Base-by-base conservation (phyloP, 2,797 vertebrate genomes). In the Sebastes minor region DNA sequence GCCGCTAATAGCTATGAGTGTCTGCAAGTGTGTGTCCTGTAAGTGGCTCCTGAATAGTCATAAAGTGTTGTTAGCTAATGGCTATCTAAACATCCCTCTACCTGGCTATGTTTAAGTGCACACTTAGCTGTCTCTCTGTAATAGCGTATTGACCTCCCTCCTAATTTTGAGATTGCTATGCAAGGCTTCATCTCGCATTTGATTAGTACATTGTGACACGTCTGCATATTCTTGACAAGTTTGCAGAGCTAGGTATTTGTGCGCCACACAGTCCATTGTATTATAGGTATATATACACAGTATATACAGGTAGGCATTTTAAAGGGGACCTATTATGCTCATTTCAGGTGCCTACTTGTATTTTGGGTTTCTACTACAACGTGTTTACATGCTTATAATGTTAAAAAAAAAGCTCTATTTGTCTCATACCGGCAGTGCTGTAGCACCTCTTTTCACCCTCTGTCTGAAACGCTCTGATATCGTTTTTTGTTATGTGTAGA, bases 21-120 rank as follows among this genome's bases (percentile, higher is more conserved):
- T 88, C 76, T 91, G 49, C 16, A 84, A 89, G 82, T 84, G 88
- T 79, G 80, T 81, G 74, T 85, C 72, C 74, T 85, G 62, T 76
- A 81, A 90, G 86, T 83, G 88, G 79, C 78, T 89, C 59, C 77
- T 89, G 84, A 91, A 91, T 87, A 89, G 91, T 88, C 88, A 84
- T 89, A 82, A 92, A 89, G 74, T 84, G 88, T 82, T 80, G 81
- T 82, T 85, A 71, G 82, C 84, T 90, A 89, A 92, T 92, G 76
- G 87, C 84, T 82, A 86, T 87, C 79, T 76, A 91, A 91, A 89
- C 85, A 88, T 80, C 74, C 73, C 60, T 80, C 73, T 86, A 85
- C 86, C 75, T 67, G 68, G 56, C 52, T 52, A 86, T 76, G 61
- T 90, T 76, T 74, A 88, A 88, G 84, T 88, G 87, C 88, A 88